Base-by-base conservation (phyloP, 2,888 invertebrate genomes). In the Lepeophtheirus nordmannii region DNA sequence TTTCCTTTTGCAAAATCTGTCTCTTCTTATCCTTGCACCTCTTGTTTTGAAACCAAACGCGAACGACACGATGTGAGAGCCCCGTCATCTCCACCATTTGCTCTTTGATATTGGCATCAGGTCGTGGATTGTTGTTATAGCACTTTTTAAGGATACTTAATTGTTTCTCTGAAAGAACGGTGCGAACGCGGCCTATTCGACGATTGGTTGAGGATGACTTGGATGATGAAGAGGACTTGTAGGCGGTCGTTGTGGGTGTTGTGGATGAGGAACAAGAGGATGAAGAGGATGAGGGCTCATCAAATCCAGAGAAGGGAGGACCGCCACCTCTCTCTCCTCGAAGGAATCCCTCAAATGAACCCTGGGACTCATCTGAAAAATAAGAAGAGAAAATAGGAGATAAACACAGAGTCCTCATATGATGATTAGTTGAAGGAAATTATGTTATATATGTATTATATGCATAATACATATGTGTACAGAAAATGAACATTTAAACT, bases 1-100 rank as follows among this genome's bases (percentile, higher is more conserved):
- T 92, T 78, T 96, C 94, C 75, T 93, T 93, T 74, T 92, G 90
- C 84, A 94, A 91, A 77, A 94, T 91, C 79, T 92, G 92, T 76
- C 91, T 88, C 81, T 94, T 94, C 80, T 94, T 94, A 79, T 94
- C 93, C 78, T 94, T 94, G 80, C 93, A 94, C 69, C 94, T 81
- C 76, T 96, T 96, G 78, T 96, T 96, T 78, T 96, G 96, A 81
- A 98, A 98, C 98, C 98, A 98, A 68, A 98, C 98, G 74, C 98
- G 82, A 75, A 98, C 97, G 72, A 98, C 98, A n/a, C 98, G 81
- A 17, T 97, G 96, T 73, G 90, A 93, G 62, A 98, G 83, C 0
- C 91, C 86, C 20, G 98, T 98, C 96, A 97, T 94, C 79, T 98
- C 97, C 46, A 96, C 96, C 69, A 98, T 82, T 76, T 97, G 96